A percentile compares a stretch with the other conserved stretches of the same genome.
Conservation (phyloP, 2,888 invertebrate genomes). For the Onthophagus sagittarius region DNA sequence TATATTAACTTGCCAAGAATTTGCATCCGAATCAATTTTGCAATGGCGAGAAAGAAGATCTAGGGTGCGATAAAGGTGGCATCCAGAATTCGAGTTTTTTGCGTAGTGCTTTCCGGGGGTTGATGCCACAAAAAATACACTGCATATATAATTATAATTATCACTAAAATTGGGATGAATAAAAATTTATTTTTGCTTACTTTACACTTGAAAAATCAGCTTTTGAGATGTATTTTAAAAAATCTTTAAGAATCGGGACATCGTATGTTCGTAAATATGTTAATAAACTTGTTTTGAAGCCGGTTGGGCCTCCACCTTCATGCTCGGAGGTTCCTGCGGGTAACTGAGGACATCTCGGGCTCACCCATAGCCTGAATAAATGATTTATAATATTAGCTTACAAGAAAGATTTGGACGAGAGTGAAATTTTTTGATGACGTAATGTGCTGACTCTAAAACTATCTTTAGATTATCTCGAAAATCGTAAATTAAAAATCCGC, state of each 20-base stretch:
- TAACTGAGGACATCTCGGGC: constrained; percentile 70
- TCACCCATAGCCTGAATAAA: constrained; percentile 78
- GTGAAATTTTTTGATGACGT: too few relatives aligned
- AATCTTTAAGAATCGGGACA: constrained; percentile 61
- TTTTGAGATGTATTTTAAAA: constrained; percentile 68
- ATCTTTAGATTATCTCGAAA: too few relatives aligned
- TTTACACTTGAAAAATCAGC: constrained; percentile 81
- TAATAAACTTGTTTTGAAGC: constrained; percentile 75
- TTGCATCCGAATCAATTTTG: constrained; percentile 42
- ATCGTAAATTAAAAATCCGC: too few relatives aligned
- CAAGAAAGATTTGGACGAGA: too few relatives aligned
- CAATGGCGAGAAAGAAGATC: constrained; percentile 65
- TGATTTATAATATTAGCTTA: too few relatives aligned
- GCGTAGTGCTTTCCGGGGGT: constrained; percentile 73
- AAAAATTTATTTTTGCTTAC: constrained; percentile 49
- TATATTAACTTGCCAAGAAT: constrained; percentile 59
- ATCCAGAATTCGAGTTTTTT: constrained; percentile 33
- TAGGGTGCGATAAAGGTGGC: constrained; percentile 57
- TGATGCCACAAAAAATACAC: constrained; percentile 82
- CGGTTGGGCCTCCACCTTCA: constrained; percentile 76
- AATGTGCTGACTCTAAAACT: too few relatives aligned
- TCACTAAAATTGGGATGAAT: not conserved
- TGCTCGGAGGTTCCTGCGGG: constrained; percentile 52
- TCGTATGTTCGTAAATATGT: constrained; percentile 75
- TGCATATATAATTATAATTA: too few relatives aligned